Conservation (phyloP, 1,140 invertebrate genomes). For the Aphaenogaster floridana region DNA sequence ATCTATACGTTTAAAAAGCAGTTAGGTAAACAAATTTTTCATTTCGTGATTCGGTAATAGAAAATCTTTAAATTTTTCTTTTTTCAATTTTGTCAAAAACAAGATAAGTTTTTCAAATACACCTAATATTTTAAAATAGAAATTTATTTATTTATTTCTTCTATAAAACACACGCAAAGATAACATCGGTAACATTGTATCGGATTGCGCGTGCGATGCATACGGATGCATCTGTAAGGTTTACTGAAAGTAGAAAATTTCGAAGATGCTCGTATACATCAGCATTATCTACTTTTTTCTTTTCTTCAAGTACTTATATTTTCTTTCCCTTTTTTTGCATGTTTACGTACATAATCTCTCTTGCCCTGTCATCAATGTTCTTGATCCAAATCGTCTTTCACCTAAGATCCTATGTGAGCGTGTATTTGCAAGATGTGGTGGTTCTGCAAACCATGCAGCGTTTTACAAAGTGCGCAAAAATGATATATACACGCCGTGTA, state of each 20-base stretch:
- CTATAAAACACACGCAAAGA: conserved; percentile 13
- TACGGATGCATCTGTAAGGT: conserved; percentile 43
- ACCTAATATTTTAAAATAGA: conserved; percentile 24
- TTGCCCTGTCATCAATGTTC: conserved; percentile 65
- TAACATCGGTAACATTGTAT: conserved; percentile 21
- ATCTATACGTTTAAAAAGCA: conserved; percentile 13
- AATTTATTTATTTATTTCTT: conserved; percentile 17
- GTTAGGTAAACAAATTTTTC: conserved; percentile 23
- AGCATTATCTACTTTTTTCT: conserved; percentile 26
- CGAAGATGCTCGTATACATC: conserved; percentile 16
- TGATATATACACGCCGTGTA: conserved; percentile 51
- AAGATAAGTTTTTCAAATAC: neutral
- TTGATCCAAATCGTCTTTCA: conserved; percentile 50
- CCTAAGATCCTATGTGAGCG: conserved; percentile 52
- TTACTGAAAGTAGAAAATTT: conserved; percentile 58
- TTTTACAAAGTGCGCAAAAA: conserved; percentile 58
- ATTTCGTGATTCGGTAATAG: conserved; percentile 6
- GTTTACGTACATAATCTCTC: conserved; percentile 48
- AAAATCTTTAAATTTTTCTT: conserved; percentile 43
- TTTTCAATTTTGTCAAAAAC: conserved; percentile 32
- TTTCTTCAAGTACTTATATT: neutral
- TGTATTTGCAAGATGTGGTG: conserved; percentile 68
- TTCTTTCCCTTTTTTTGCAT: conserved; percentile 27
- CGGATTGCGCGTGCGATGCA: conserved; percentile 39
- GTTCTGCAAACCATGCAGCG: conserved; percentile 16